A percentile compares a stretch with the other conserved stretches of the same genome.
These are phyloP conservation scores for Cydia fagiglandana DNA, from an alignment of 1,140 invertebrate species.

Conservation along the genomic window DNA sequence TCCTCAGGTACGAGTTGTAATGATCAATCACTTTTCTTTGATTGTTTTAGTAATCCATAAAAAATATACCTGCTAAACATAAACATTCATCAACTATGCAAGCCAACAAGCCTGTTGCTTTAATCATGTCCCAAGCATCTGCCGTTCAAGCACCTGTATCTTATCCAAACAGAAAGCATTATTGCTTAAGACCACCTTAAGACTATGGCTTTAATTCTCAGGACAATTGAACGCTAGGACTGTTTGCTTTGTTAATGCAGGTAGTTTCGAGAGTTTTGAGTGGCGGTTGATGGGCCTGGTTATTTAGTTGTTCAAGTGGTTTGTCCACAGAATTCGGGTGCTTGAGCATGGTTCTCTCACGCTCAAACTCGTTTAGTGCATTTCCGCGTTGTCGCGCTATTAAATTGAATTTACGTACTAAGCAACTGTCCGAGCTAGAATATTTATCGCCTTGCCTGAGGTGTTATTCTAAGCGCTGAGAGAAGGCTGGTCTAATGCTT, in stretches of 20 bases:
- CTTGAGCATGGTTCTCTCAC: conserved; percentile 59
- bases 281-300: conserved; percentile 42
- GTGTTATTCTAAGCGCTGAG: background rate
- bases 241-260: conserved; percentile 60
- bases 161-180: conserved; percentile 55
- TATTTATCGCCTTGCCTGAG: conserved; percentile 64
- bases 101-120: background rate
- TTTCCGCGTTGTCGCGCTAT: conserved; percentile 54
- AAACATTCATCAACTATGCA: background rate
- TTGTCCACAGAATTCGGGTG: conserved; percentile 53
- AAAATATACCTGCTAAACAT: too few species aligned
- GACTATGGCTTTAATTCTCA: conserved; percentile 34
- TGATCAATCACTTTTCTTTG: too few species aligned
- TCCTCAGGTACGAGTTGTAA: too few species aligned
- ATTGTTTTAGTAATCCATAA: too few species aligned
- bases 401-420: conserved; percentile 62
- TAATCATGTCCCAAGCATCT: background rate
- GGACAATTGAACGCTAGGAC: conserved; percentile 36
- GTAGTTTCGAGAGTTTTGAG: conserved; percentile 58
- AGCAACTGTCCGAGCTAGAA: conserved; percentile 57
- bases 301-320: conserved; percentile 51
- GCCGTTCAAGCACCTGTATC: conserved; percentile 66
- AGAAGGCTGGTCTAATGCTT: background rate
- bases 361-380: conserved; percentile 41
- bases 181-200: conserved; percentile 20